Evolutionary conservation across 2,888 invertebrate genomes (phyloP), one percentile per base, ranked within the genome.

Genomic region (Cephus rjabovi): DNA sequence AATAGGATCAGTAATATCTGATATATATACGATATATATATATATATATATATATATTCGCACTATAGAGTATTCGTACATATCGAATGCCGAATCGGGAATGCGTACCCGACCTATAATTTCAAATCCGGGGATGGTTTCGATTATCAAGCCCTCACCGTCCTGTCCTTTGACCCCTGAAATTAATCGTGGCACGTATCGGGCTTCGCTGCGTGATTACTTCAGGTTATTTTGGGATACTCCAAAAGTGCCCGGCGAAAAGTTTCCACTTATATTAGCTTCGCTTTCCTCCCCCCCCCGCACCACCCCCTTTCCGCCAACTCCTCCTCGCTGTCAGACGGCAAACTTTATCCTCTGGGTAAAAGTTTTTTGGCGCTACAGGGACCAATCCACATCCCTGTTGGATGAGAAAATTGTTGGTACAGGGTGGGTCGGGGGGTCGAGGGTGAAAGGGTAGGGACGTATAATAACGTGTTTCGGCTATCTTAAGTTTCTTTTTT

Each of bases 141-240:
- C 23, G 56, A 56, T 56, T 56, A 33, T 73, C 70, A 33, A 40
- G 34, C 37, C 12, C 35, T 34, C 69, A 33, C 34, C 35, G 12
- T 15, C 79, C 77, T 69, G 4, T 31, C 35, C 73, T 69, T 75
- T 56, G 68, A 70, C 75, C 76, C 71, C 12, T 31, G 34, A 71
- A 71, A 71, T 71, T 71, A 71, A 71, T 71, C 34, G 33, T 75
- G 23, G 76, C 76, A 79, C 77, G 80, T 84, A 83, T 83, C 80
- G 81, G 83, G 83, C 80, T 85, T 87, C 84, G 70, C 73, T 69
- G 77, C 82, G 76, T 81, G 83, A 87, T 87, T 86, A 86, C 84
- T 84, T 84, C 77, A 79, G 81, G 81, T 81, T 85, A 86, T 86
- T 86, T 84, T 79, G 76, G 80, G 83, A 83, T 86, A 86, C 88